A percentile compares a stretch with the other conserved stretches of the same genome.
Evolutionary conservation across 2,113 vertebrate species (phyloP).

Genomic region (Amazona vittata): DNA sequence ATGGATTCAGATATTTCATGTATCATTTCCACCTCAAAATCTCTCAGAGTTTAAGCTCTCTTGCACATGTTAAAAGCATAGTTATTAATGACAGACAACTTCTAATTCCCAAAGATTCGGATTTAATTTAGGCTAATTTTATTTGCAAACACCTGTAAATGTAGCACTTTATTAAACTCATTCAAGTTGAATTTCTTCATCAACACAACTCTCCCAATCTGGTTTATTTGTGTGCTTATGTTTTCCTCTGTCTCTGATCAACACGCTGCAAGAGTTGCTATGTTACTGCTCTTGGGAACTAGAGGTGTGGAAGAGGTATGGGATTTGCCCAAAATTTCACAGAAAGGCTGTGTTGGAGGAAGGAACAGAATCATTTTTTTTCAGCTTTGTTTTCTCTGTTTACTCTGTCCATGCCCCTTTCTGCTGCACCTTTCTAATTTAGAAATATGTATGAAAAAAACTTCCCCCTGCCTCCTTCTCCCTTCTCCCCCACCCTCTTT

Average conservation of each 20-base stretch:
- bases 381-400: neutral
- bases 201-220: neutral
- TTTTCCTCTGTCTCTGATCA: neutral
- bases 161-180: neutral
- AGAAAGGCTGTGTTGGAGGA: neutral
- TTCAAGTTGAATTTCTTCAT: neutral
- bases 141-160: neutral
- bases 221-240: neutral
- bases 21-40: neutral
- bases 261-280: neutral
- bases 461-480: fast-evolving
- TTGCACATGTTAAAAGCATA: neutral
- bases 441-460: neutral
- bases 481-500: fast-evolving
- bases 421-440: neutral
- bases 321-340: neutral
- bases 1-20: neutral
- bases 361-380: neutral
- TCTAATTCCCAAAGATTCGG: neutral
- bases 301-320: neutral
- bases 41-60: neutral
- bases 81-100: neutral
- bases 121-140: neutral
- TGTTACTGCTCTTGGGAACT: neutral
- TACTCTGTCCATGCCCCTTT: neutral